These are phyloP conservation scores for Osedax frankpressi DNA, from an alignment of 2,888 invertebrate species.

Conservation along the genomic window DNA sequence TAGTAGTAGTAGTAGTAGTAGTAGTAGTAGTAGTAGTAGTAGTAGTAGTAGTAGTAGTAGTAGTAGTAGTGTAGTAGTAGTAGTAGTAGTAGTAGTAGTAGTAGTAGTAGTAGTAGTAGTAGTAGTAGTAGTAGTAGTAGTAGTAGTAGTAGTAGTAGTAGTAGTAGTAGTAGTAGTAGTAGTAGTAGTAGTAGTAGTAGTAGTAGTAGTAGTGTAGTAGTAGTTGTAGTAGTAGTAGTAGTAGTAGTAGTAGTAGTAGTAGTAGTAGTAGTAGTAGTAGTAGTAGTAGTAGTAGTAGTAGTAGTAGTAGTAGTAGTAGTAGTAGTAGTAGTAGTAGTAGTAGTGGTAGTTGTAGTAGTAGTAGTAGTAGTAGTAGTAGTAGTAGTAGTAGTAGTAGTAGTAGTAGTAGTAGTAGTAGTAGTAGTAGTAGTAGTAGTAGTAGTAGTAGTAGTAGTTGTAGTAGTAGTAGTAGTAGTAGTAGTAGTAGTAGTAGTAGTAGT, in stretches of 20 bases:
- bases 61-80: no score
- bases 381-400: not conserved
- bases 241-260: not conserved
- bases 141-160: not conserved
- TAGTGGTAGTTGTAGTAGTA: not conserved
- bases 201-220: no score
- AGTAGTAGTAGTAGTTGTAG: slow-evolving; percentile 14
- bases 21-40: not conserved
- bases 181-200: not conserved
- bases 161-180: slow-evolving; percentile 1
- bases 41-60: not conserved
- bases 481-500: slow-evolving; percentile 21
- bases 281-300: not conserved
- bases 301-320: not conserved
- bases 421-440: slow-evolving; percentile 19
- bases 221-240: not conserved
- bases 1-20: not conserved
- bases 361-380: not conserved
- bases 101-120: not conserved
- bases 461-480: slow-evolving; percentile 18
- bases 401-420: slow-evolving; percentile 17
- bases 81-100: not conserved
- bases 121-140: not conserved
- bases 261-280: not conserved
- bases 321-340: not conserved